Conservation (phyloP, 1,140 invertebrate genomes). For the Nymphalis io region DNA sequence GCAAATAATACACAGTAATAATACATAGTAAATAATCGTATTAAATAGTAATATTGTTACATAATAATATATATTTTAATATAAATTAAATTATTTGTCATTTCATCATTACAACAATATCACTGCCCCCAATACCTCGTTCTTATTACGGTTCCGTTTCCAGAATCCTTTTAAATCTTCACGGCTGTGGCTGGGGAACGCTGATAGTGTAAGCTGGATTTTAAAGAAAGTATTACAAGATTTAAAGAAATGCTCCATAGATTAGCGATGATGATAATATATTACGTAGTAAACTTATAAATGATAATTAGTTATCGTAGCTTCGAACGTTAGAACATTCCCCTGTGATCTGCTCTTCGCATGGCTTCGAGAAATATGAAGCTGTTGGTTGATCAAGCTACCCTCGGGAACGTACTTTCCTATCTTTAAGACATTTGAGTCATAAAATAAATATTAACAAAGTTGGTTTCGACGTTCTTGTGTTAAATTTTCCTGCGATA, state of each 20-base stretch:
- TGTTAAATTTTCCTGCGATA: no score
- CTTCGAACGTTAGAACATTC: no score
- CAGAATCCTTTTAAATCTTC: slow-evolving; percentile 1
- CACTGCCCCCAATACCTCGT: background rate
- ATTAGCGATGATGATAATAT: background rate
- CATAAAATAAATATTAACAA: background rate
- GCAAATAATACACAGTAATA: no score
- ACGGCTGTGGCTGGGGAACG: background rate
- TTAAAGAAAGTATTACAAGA: slow-evolving; percentile 3
- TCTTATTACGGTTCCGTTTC: background rate
- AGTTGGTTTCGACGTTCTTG: no score
- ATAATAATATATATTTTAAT: background rate
- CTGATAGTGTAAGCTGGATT: slow-evolving; percentile 5
- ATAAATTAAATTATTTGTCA: background rate
- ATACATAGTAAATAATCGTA: no score
- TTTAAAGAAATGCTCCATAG: background rate
- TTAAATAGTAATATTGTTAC: no score
- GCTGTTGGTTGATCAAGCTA: no score
- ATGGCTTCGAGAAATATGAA: no score
- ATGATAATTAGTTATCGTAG: no score
- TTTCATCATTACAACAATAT: background rate
- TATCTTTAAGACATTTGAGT: background rate
- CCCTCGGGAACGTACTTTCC: background rate
- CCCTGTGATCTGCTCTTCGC: no score
- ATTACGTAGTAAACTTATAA: no score